Evolutionary conservation across 1,140 invertebrate species (phyloP), one percentile per base, ranked within the genome.

Genomic region (Papilio polyxenes): DNA sequence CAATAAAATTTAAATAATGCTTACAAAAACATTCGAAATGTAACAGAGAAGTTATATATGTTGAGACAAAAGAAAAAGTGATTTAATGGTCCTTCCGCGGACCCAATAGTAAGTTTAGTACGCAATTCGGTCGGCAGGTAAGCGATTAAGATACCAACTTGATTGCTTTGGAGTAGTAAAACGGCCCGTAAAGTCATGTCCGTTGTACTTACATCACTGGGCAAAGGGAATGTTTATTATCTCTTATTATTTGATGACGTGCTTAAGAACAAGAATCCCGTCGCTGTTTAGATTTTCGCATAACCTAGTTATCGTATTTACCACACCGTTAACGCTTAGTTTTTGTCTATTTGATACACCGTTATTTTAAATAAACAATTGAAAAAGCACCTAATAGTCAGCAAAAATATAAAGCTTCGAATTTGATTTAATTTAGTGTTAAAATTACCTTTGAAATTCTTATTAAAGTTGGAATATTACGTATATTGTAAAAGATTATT

Each of bases 221-320:
- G 56, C 11, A 77, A 77, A 53, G 75, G 48, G n/a, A 77, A 77
- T 77, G 75, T 77, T 77, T 77, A 77, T 77, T 77, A 77, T 77
- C 75, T 77, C 75, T 77, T 77, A 77, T 75, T 49, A 49, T 77
- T 77, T 77, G 40, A 75, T 49, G 74, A 75, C 40, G n/a, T 49
- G 15, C 74, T 75, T 48, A 49, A n/a, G 74, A 49, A 75, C 8
- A 8, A 75, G 74, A 17, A 40, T 40, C 5, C 31, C 31, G 65
- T 17, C 6, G 31, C 31, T 40, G 65, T 40, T 13, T 72, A 15
- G 13, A 72, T 37, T 72, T 37, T 72, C 31, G 23, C 23, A 20
- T 44, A 44, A 53, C 51, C 51, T 11, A 13, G 51, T 53, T 53
- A 53, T 62, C 17, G 7, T 62, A 62, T 62, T 6, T 62, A 23